These are phyloP conservation scores for Leptodactylus fallax DNA, from an alignment of 2,797 vertebrate genomes.

Conservation along the genomic window DNA sequence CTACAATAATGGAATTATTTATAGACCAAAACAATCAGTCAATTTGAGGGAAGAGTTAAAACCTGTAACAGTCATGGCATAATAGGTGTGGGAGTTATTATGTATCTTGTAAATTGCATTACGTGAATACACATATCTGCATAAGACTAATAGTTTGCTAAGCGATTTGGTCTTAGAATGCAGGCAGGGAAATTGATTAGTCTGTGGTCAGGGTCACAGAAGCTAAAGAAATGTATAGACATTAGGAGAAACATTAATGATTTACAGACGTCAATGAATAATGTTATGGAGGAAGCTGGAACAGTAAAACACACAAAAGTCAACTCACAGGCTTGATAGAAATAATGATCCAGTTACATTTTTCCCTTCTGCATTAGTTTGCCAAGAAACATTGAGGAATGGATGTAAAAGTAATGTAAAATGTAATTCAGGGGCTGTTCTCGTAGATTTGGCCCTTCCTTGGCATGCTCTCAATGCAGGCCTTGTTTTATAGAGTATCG, in stretches of 20 bases:
- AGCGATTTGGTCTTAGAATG: constrained; percentile 25
- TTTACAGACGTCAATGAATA: constrained; percentile 47
- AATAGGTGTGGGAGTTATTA: not conserved
- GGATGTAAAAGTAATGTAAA: constrained; percentile 62
- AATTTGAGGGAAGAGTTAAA: not conserved
- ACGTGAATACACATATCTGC: constrained; percentile 24
- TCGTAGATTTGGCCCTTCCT: constrained; percentile 42
- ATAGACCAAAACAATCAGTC: not conserved
- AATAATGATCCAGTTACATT: constrained; percentile 53
- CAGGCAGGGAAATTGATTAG: constrained; percentile 41
- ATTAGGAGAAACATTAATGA: constrained; percentile 45
- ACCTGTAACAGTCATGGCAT: not conserved
- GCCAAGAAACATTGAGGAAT: constrained; percentile 54
- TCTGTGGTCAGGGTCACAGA: constrained; percentile 29
- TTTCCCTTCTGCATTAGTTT: constrained; percentile 50
- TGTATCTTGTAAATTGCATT: constrained; percentile 9
- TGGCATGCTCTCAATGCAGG: constrained; percentile 52
- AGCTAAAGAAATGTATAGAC: constrained; percentile 49
- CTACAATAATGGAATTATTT: not conserved
- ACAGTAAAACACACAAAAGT: constrained; percentile 52
- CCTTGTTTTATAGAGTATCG: constrained; percentile 65
- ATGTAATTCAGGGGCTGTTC: constrained; percentile 55
- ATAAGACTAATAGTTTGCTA: constrained; percentile 9
- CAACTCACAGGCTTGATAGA: constrained; percentile 9
- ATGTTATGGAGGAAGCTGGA: constrained; percentile 48